Evolutionary conservation across 23 tunicate species (phyloP).

Genomic region (Phallusia fumigata): DNA sequence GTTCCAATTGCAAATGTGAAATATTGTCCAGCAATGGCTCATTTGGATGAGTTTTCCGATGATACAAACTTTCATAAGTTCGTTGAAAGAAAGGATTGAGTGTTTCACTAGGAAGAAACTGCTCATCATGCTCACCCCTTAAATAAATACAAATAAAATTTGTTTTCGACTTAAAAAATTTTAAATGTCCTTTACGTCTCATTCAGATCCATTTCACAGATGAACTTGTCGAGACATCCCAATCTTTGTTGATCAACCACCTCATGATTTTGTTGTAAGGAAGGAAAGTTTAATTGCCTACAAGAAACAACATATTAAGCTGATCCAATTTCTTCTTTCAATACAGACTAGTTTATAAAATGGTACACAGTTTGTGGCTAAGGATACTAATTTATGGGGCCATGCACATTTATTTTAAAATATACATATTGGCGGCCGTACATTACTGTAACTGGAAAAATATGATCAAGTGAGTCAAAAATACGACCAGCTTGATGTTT

Average conservation of each 20-base stretch:
- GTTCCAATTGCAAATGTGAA: too few species aligned
- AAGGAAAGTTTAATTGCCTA: conserved; percentile 47
- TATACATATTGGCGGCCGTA: too few species aligned
- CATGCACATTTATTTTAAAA: too few species aligned
- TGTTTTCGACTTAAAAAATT: not conserved
- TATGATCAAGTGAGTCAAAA: too few species aligned
- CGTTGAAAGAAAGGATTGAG: conserved; percentile 76
- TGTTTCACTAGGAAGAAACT: conserved; percentile 46
- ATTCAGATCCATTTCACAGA: conserved; percentile 43
- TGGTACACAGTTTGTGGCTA: too few species aligned
- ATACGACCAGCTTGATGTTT: too few species aligned
- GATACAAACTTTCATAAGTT: conserved; percentile 45
- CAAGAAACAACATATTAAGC: too few species aligned
- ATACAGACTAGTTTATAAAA: too few species aligned
- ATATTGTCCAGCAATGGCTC: not conserved
- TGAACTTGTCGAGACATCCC: conserved; percentile 30
- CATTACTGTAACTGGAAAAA: too few species aligned
- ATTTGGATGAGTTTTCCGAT: conserved; percentile 32
- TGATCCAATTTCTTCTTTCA: too few species aligned
- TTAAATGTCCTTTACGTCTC: not conserved
- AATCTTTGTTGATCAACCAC: conserved; percentile 34
- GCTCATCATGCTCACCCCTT: conserved; percentile 6
- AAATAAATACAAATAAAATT: not conserved
- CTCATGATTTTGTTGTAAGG: conserved; percentile 18
- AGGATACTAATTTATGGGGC: too few species aligned